These are phyloP conservation scores for Tapirus indicus DNA, from an alignment of 2,797 vertebrate genomes.

Conservation along the genomic window DNA sequence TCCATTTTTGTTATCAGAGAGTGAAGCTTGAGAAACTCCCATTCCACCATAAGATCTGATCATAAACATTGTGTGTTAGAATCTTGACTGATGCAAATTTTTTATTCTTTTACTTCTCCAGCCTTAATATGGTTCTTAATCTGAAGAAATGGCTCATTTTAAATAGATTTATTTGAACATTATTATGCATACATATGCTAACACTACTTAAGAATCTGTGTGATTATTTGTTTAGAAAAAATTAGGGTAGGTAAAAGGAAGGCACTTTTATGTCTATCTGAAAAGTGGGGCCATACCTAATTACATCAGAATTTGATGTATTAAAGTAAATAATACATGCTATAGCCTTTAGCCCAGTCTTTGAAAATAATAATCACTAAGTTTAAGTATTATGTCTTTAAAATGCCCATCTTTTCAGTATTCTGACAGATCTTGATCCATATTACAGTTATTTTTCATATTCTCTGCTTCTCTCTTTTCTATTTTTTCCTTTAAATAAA, in stretches of 20 bases:
- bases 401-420: neutral
- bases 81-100: neutral
- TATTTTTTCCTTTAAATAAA: neutral
- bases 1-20: neutral
- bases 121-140: neutral
- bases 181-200: neutral
- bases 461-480: neutral
- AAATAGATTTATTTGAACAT: slow-evolving; percentile 1
- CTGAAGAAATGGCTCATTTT: slow-evolving; percentile 17
- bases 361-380: neutral
- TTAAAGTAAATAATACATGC: neutral
- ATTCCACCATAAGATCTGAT: neutral
- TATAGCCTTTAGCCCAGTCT: neutral
- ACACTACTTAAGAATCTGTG: neutral
- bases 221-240: slow-evolving; percentile 22
- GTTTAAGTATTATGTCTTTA: slow-evolving; percentile 16
- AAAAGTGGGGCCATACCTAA: neutral
- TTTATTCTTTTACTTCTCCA: neutral
- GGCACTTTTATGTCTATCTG: neutral
- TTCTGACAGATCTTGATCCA: neutral
- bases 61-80: neutral
- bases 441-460: neutral
- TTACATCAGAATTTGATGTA: neutral
- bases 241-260: neutral
- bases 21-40: neutral